phyloP scores from a whole-genome alignment of 2,113 vertebrate genomes.

The Poeciliopsis prolifica region DNA sequence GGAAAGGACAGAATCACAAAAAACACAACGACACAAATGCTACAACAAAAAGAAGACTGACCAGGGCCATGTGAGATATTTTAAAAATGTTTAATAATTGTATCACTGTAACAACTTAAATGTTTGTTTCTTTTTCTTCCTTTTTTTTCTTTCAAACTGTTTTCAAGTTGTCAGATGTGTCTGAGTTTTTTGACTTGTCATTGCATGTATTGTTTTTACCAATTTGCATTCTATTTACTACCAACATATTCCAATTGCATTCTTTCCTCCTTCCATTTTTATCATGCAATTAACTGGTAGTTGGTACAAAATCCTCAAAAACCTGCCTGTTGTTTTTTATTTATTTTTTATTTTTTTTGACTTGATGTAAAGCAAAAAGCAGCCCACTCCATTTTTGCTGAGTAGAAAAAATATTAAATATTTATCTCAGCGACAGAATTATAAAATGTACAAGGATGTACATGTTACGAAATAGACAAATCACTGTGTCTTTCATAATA shows the following conservation, averaged over 20 bases:
- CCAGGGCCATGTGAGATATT: neutral
- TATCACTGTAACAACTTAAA: neutral
- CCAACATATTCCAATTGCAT: neutral
- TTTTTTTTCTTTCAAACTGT: neutral
- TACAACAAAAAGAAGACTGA: neutral
- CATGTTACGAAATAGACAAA: too few species aligned
- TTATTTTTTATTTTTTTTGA: too few species aligned
- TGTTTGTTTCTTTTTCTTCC: neutral
- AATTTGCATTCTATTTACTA: neutral
- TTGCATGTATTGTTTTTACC: neutral
- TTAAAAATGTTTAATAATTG: neutral
- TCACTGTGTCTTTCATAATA: too few species aligned
- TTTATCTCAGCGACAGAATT: too few species aligned
- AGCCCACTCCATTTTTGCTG: too few species aligned
- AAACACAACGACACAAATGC: too few species aligned
- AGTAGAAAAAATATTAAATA: too few species aligned
- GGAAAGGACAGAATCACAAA: neutral
- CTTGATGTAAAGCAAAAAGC: too few species aligned
- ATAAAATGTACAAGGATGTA: too few species aligned
- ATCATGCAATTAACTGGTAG: neutral
- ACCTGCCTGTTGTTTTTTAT: too few species aligned
- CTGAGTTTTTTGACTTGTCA: neutral
- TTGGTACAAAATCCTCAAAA: too few species aligned
- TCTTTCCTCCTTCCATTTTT: neutral
- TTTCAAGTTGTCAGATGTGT: neutral